Evolutionary conservation across 2,888 invertebrate species (phyloP).

Genomic region (Stenolophus ochropezus): DNA sequence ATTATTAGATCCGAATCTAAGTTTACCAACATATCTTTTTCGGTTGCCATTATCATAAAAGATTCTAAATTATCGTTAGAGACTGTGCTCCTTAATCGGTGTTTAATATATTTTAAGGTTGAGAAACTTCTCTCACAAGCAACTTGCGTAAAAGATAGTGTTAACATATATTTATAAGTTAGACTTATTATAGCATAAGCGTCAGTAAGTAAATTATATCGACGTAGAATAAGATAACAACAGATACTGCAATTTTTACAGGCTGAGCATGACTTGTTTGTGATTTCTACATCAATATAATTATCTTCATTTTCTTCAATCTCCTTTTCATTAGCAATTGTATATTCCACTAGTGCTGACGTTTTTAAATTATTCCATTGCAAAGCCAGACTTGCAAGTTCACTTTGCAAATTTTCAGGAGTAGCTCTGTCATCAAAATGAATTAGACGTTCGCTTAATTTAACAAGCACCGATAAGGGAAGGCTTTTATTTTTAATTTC

Average conservation of each 20-base stretch:
- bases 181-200: neutral
- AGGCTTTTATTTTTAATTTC: no score
- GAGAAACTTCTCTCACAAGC: constrained; percentile 16
- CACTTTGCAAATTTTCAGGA: neutral
- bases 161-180: constrained; percentile 8
- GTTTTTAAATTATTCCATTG: neutral
- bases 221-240: neutral
- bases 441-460: no score
- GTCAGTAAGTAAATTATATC: neutral
- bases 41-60: constrained; percentile 1
- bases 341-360: neutral
- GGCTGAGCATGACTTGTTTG: neutral
- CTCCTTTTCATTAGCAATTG: neutral
- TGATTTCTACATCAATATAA: neutral
- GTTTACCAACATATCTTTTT: no score
- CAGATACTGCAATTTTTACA: neutral
- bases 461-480: no score
- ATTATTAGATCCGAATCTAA: no score
- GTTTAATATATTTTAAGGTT: neutral
- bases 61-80: constrained; percentile 12
- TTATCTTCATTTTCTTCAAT: neutral
- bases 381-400: neutral
- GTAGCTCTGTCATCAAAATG: neutral
- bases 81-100: neutral
- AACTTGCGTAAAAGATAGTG: constrained; percentile 21